These are phyloP conservation scores for Psilopogon haemacephalus DNA, from an alignment of 2,113 vertebrate species.

Conservation along the genomic window DNA sequence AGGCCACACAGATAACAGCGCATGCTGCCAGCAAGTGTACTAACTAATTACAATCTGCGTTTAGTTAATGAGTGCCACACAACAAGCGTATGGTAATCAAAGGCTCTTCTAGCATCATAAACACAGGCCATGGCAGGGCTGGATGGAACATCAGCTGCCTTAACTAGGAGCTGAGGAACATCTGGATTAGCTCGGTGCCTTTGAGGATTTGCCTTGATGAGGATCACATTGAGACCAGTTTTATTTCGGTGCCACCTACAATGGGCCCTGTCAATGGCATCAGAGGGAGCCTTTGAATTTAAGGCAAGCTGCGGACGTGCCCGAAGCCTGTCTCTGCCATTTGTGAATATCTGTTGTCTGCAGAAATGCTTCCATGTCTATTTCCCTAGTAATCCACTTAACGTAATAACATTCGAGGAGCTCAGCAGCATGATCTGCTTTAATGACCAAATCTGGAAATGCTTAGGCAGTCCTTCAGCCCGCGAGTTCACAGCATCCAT, in stretches of 20 bases:
- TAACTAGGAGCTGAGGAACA: slow-evolving; percentile 9
- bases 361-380: slow-evolving; percentile 24
- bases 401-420: slow-evolving; percentile 66
- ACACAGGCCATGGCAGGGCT: background rate
- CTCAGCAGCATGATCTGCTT: slow-evolving; percentile 72
- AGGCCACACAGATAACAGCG: background rate
- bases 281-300: background rate
- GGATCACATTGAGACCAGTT: background rate
- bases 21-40: background rate
- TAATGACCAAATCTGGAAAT: slow-evolving; percentile 69
- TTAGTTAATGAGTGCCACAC: background rate
- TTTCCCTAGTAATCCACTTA: slow-evolving; percentile 58
- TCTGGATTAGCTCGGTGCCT: slow-evolving; percentile 8
- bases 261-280: background rate
- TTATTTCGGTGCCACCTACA: slow-evolving; percentile 6
- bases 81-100: background rate
- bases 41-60: background rate
- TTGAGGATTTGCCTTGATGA: slow-evolving; percentile 44
- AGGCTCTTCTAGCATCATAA: background rate
- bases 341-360: background rate
- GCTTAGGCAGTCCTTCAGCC: slow-evolving; percentile 58
- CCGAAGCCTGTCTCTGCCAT: background rate
- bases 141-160: background rate
- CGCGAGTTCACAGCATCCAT: slow-evolving; percentile 47
- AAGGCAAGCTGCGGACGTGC: background rate